phyloP scores from a whole-genome alignment of 30 jellyfish, hydroid and myxozoan genomes.

The Rhopilema esculentum region DNA sequence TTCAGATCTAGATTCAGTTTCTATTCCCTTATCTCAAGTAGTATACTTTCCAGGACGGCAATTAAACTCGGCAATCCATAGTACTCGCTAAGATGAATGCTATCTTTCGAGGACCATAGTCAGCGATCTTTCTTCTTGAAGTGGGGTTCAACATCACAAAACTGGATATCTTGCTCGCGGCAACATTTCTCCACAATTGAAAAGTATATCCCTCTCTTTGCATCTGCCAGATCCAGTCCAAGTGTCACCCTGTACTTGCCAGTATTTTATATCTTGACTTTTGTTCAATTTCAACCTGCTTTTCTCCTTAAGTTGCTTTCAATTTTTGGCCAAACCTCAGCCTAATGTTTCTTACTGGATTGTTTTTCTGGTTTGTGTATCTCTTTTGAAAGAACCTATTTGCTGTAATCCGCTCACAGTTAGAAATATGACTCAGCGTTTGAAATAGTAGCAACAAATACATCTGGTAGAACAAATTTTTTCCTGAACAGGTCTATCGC shows the following conservation, averaged over 20 bases:
- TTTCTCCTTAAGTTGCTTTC: too few relatives aligned
- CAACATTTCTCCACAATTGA: neutral
- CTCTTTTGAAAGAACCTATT: too few relatives aligned
- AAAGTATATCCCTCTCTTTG: neutral
- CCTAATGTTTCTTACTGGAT: too few relatives aligned
- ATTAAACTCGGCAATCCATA: slow-evolving; percentile 9
- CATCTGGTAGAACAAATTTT: neutral
- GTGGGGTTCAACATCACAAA: neutral
- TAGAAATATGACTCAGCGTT: too few relatives aligned
- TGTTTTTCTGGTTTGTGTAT: too few relatives aligned
- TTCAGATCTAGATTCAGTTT: too few relatives aligned
- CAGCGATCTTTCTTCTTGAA: neutral
- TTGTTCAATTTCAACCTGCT: too few relatives aligned
- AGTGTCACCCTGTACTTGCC: too few relatives aligned
- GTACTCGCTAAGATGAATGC: slow-evolving; percentile 19
- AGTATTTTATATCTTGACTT: too few relatives aligned
- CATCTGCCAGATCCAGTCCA: neutral
- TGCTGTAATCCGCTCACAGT: too few relatives aligned
- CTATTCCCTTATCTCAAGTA: neutral
- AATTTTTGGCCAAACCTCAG: too few relatives aligned
- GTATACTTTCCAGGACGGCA: neutral
- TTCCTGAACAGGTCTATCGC: too few relatives aligned
- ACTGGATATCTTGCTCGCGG: neutral
- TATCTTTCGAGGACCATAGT: slow-evolving; percentile 13
- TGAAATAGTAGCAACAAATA: slow-evolving; percentile 25